Percentiles rank a stretch among this genome's conserved stretches.
These are phyloP conservation scores for Miichthys miiuy DNA, from an alignment of 2,797 vertebrate species.

Conservation along the genomic window DNA sequence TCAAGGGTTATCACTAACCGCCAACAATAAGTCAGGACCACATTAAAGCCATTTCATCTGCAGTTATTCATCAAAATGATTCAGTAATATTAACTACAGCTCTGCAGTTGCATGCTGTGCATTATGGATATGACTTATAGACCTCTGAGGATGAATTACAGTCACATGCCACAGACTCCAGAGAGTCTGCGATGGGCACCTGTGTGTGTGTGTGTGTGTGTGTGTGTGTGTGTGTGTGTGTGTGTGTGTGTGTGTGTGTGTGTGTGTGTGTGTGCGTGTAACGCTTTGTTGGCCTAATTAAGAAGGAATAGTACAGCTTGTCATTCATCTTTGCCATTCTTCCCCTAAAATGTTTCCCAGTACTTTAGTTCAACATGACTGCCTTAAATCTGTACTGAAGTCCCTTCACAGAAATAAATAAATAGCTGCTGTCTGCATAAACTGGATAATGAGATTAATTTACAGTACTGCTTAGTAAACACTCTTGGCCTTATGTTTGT, in stretches of 20 bases:
- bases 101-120: slow-evolving; percentile 59
- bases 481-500: slow-evolving; percentile 28
- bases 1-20: slow-evolving; percentile 51
- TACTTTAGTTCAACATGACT: slow-evolving; percentile 36
- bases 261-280: background rate
- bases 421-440: slow-evolving; percentile 34
- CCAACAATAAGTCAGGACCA: slow-evolving; percentile 74
- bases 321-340: slow-evolving; percentile 26
- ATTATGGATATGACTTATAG: slow-evolving; percentile 76
- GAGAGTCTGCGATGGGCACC: slow-evolving; percentile 39
- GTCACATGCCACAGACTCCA: slow-evolving; percentile 56
- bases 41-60: slow-evolving; percentile 76
- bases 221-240: background rate
- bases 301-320: slow-evolving; percentile 22
- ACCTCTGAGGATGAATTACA: slow-evolving; percentile 69
- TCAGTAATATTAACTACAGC: slow-evolving; percentile 74
- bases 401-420: slow-evolving; percentile 41
- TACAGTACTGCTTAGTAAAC: slow-evolving; percentile 46
- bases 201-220: slow-evolving; percentile 19
- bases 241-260: slow-evolving; percentile 7
- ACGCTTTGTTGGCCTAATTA: slow-evolving; percentile 34
- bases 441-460: slow-evolving; percentile 49
- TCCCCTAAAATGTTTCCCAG: slow-evolving; percentile 25
- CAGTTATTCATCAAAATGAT: slow-evolving; percentile 79
- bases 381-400: slow-evolving; percentile 41